Base-by-base conservation (phyloP, 2,888 invertebrate species). In the Lasiommata megera region DNA sequence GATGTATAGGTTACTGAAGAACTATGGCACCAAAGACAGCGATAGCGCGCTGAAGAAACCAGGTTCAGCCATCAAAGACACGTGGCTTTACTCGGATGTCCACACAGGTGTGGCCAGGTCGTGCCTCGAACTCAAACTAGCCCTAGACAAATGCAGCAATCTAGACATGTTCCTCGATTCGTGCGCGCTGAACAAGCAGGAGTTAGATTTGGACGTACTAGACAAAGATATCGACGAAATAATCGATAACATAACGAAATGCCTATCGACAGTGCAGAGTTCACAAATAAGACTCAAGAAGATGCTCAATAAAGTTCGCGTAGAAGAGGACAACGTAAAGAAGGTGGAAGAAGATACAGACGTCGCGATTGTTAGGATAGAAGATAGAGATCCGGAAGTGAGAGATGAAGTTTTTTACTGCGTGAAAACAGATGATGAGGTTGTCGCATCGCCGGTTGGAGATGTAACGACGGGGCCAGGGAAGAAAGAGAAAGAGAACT, bases 381-480 rank as follows among this genome's bases (percentile, higher is more conserved):
- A 82, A 67, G 82, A 88, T 55, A 71, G 65, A 48, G 80, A 79
- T 28, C 84, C 82, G 47, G 85, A 83, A 63, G 69, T 77, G 14
- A 84, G 70, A 63, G 91, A 91, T 66, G 90, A 91, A 72, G 91
- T 91, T 47, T 91, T 87, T 67, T 91, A 87, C 72, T 88, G 79
- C 36, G 69, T 88, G 0, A 88, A 77, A 71, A 89, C 86, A 0
- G 89, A 89, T 1, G 88, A 88, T 0, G 85, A 86, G 61, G 74
- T 71, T 11, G 54, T 47, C 0, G 23, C 23, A 5, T 73, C 72
- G 37, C 67, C 76, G 3, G 75, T 74, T 0, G 78, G 70, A 2
- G 89, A 90, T 68, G 57, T 82, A 1, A 74, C 74, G 0, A 88
- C 87, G 0, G 84, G 69, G 0, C 91, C 91, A 0, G 91, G 91